Percentiles rank a stretch among this genome's conserved stretches.
phyloP scores from a whole-genome alignment of 2,113 vertebrate species.

The Psephotus haematonotus region DNA sequence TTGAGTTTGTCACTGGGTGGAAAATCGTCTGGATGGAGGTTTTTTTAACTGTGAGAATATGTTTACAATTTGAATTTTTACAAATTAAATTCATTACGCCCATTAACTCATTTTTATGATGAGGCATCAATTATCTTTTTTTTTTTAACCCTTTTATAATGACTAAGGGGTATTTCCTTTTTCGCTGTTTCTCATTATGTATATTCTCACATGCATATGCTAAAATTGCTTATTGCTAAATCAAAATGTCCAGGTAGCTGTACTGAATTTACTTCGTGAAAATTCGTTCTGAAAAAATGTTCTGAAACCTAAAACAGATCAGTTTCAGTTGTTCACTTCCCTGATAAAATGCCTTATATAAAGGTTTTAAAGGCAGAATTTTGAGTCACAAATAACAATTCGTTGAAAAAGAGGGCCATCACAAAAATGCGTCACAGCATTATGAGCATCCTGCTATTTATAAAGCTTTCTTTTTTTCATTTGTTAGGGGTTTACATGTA shows the following conservation, averaged over 20 bases:
- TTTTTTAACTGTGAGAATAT: neutral
- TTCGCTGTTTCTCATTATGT: neutral
- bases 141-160: neutral
- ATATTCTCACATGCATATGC: rapidly evolving
- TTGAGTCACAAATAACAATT: neutral
- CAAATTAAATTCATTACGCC: neutral
- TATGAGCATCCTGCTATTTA: neutral
- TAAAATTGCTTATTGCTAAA: neutral
- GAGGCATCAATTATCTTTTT: neutral
- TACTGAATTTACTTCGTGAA: neutral
- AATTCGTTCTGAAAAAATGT: neutral
- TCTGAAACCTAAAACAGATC: neutral
- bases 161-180: neutral
- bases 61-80: neutral
- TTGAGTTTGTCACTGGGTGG: neutral
- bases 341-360: neutral
- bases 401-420: neutral
- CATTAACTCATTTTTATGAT: neutral
- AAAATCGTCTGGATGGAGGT: neutral
- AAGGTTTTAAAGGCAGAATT: neutral
- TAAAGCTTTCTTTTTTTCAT: neutral
- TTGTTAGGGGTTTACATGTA: neutral
- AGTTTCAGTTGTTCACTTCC: neutral
- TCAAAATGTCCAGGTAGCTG: neutral
- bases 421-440: neutral